Base-by-base conservation (phyloP, 2,797 vertebrate genomes). In the Moxostoma hubbsi region DNA sequence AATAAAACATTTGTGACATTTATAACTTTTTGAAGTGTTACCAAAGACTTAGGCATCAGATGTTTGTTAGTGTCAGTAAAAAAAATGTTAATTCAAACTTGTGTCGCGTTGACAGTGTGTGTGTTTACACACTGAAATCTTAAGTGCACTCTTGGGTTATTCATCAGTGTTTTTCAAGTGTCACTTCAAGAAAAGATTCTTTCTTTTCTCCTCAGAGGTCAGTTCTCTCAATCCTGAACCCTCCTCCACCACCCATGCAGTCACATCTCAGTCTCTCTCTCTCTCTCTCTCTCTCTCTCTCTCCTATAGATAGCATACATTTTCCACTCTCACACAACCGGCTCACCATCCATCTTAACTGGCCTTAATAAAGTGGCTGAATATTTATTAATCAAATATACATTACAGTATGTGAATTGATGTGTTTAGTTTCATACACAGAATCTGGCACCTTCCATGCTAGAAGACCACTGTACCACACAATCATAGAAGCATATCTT, bases 361-460 rank as follows among this genome's bases (percentile, higher is more conserved):
- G 73, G 70, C 50, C 67, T 66, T 79, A 70, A 67, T 51, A 45
- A 68, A 61, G 67, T 62, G 9, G 63, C 83, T 76, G 69, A 81
- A 81, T 83, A 83, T 85, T 81, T 73, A 81, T 83, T n/a, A 83
- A 65, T 78, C 46, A 73, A 49, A 78, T 68, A 62, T 61, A 71
- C 51, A 76, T 51, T 61, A 71, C 51, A 76, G 57, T 81, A 57
- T 82, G 57, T 64, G 70, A 83, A 79, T 15, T 11, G 15, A 16
- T 15, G 61, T 36, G n/a, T 61, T 81, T 7, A 18, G 51, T 49
- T 55, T 62, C 77, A 43, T 65, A 51, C 4, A 6, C 18, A 71
- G 47, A 53, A 18, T 69, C 54, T 59, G 45, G 45, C 46, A 24
- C 51, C 18, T 61, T 43, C 54, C 3, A 4, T 36, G 36, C 36